phyloP scores from a whole-genome alignment of 2,797 vertebrate species.

The Acropternis orthonyx region DNA sequence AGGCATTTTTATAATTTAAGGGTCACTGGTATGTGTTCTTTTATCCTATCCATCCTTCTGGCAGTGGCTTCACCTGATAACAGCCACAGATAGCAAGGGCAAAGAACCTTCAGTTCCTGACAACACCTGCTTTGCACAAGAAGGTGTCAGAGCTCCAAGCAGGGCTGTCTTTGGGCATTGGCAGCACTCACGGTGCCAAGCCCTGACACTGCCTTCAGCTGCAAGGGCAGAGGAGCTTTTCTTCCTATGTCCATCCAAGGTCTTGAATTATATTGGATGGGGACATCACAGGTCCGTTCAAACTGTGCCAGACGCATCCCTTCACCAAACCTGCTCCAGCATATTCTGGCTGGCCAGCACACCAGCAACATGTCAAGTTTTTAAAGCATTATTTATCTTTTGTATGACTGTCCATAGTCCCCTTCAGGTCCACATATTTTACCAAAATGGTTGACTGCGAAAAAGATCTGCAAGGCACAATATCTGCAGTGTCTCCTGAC shows the following conservation, averaged over 20 bases:
- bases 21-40: conserved; percentile 1
- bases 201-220: neutral
- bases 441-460: neutral
- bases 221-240: neutral
- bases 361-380: neutral
- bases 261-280: neutral
- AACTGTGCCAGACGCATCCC: neutral
- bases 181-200: neutral
- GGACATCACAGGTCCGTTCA: neutral
- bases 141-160: neutral
- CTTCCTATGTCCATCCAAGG: neutral
- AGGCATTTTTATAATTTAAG: conserved; percentile 19
- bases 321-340: neutral
- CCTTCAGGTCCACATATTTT: neutral
- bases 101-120: neutral
- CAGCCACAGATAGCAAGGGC: neutral
- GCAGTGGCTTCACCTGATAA: conserved; percentile 24
- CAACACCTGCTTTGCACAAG: conserved; percentile 31
- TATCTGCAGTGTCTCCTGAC: neutral
- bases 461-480: neutral
- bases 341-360: neutral
- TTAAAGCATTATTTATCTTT: neutral
- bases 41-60: neutral
- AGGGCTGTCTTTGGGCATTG: neutral
- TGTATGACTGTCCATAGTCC: neutral